Percentiles rank a stretch among this genome's conserved stretches.
phyloP scores from a whole-genome alignment of 2,888 invertebrate genomes.

The Tanytarsus gracilentus region DNA sequence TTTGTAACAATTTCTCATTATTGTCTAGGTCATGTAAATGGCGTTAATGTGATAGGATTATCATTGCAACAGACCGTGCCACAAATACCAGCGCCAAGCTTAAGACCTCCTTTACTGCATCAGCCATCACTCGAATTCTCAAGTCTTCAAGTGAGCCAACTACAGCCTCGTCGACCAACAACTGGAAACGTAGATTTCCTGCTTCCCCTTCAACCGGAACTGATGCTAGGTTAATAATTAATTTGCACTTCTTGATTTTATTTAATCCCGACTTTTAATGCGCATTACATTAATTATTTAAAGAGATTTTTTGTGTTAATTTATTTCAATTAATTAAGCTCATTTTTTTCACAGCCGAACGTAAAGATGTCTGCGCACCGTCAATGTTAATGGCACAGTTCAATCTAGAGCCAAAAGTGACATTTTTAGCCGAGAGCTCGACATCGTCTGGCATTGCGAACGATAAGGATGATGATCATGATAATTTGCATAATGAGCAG shows the following conservation, averaged over 20 bases:
- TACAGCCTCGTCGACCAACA: conserved; percentile 62
- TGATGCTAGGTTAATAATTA: conserved; percentile 40
- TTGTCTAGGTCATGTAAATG: conserved; percentile 57
- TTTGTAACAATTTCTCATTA: conserved; percentile 5
- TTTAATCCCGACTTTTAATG: no score
- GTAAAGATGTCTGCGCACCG: not conserved
- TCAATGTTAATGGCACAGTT: conserved; percentile 19
- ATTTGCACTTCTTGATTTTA: no score
- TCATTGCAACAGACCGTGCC: conserved; percentile 48
- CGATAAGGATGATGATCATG: conserved; percentile 13
- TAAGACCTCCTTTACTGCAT: conserved; percentile 33
- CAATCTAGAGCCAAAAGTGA: conserved; percentile 25
- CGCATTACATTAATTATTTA: no score
- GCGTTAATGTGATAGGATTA: conserved; percentile 59
- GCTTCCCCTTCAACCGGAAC: conserved; percentile 63
- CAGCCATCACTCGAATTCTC: conserved; percentile 47
- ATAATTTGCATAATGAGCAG: conserved; percentile 6
- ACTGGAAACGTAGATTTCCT: conserved; percentile 59
- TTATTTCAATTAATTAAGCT: not conserved
- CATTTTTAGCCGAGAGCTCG: conserved; percentile 21
- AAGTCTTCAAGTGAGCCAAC: conserved; percentile 47
- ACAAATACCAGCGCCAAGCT: conserved; percentile 42
- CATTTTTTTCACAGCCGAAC: conserved; percentile 1
- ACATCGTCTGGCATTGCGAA: conserved; percentile 16
- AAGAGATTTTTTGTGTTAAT: not conserved